Conservation (phyloP, 2,797 vertebrate species). For the Ibycter americanus region DNA sequence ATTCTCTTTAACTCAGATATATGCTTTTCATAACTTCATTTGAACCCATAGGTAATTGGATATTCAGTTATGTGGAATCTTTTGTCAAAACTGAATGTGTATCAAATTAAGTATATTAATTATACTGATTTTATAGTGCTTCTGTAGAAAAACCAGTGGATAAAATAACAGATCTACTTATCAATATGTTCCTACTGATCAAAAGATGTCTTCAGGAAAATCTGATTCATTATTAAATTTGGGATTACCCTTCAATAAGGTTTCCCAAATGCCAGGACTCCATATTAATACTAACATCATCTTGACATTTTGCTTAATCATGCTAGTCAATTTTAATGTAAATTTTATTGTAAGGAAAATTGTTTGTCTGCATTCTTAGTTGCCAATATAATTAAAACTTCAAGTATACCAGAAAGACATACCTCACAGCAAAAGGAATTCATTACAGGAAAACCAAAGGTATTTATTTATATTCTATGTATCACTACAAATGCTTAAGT, state of each 20-base stretch:
- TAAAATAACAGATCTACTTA: neutral
- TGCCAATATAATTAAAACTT: neutral
- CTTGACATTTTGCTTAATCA: neutral
- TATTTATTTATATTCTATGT: neutral
- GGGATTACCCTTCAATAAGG: neutral
- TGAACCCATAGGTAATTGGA: neutral
- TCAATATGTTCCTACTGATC: neutral
- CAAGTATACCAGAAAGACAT: neutral
- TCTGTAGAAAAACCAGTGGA: neutral
- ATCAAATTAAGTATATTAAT: neutral
- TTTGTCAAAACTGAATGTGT: neutral
- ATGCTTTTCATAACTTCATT: neutral
- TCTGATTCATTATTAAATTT: neutral
- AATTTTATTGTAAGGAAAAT: neutral
- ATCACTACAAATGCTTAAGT: neutral
- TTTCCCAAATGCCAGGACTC: neutral
- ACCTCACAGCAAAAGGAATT: neutral
- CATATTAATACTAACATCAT: neutral
- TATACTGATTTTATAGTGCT: neutral
- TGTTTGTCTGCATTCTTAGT: neutral
- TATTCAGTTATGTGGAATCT: neutral
- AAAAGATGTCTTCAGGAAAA: neutral
- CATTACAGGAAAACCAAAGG: neutral
- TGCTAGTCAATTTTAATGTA: neutral
- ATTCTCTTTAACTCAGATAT: neutral